Percentiles rank a stretch among this genome's conserved stretches.
Conservation (phyloP, 2,113 vertebrate genomes). For the Amblyopsis rosae region DNA sequence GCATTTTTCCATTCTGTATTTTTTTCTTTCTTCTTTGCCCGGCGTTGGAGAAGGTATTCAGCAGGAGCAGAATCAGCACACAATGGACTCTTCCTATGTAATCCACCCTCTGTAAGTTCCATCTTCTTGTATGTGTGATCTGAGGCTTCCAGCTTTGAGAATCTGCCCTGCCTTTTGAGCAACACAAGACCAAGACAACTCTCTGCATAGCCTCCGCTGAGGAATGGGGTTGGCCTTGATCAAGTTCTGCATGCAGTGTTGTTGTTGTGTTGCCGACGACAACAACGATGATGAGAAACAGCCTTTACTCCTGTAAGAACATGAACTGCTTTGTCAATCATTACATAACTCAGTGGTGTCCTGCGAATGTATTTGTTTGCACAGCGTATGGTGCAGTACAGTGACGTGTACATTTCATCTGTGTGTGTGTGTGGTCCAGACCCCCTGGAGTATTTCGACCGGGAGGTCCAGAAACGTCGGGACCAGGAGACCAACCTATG, state of each 20-base stretch:
- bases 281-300: conserved; percentile 76
- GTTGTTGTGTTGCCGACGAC: conserved; percentile 59
- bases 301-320: conserved; percentile 73
- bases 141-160: not conserved
- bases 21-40: too few species aligned
- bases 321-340: not conserved
- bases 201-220: conserved; percentile 6
- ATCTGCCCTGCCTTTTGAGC: not conserved
- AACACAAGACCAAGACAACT: not conserved
- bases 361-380: too few species aligned
- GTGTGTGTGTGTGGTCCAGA: conserved; percentile 64
- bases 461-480: conserved; percentile 78
- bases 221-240: conserved; percentile 71
- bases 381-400: not conserved
- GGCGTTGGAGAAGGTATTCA: not conserved
- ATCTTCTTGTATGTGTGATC: not conserved
- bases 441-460: conserved; percentile 80
- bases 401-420: conserved; percentile 8
- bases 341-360: too few species aligned
- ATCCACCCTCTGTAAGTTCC: not conserved
- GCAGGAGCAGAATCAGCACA: too few species aligned
- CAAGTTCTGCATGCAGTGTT: conserved; percentile 64
- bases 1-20: too few species aligned
- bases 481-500: conserved; percentile 84
- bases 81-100: conserved; percentile 6